Conservation (phyloP, 2,113 vertebrate species). For the Corvus moneduloides region DNA sequence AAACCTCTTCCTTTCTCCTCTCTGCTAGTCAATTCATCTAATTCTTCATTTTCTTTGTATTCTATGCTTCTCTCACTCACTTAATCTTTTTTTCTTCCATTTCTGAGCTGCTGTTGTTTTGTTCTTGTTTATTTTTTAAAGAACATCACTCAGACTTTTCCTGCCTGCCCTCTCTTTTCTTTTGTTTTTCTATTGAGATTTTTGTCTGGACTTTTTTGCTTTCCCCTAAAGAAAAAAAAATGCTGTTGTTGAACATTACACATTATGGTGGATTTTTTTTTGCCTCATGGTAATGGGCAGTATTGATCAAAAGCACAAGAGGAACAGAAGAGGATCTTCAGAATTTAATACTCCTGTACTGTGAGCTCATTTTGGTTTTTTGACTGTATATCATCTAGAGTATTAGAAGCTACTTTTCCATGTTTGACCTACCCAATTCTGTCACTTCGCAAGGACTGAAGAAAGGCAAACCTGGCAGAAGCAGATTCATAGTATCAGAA, state of each 20-base stretch:
- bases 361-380: neutral
- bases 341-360: neutral
- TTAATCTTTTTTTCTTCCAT: neutral
- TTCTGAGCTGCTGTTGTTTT: neutral
- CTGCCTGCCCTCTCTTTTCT: neutral
- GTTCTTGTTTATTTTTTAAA: neutral
- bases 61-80: neutral
- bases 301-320: neutral
- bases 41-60: neutral
- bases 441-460: neutral
- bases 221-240: neutral
- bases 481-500: neutral
- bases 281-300: neutral
- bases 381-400: neutral
- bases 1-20: neutral
- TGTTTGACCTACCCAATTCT: neutral
- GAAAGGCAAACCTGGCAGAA: neutral
- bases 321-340: neutral
- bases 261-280: neutral
- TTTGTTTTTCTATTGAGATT: neutral
- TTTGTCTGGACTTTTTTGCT: neutral
- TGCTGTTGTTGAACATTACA: neutral
- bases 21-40: neutral
- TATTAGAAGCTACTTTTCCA: neutral
- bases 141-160: neutral